Evolutionary conservation across 2,888 invertebrate species (phyloP), one percentile per base, ranked within the genome.

Genomic region (Portevinia maculata): DNA sequence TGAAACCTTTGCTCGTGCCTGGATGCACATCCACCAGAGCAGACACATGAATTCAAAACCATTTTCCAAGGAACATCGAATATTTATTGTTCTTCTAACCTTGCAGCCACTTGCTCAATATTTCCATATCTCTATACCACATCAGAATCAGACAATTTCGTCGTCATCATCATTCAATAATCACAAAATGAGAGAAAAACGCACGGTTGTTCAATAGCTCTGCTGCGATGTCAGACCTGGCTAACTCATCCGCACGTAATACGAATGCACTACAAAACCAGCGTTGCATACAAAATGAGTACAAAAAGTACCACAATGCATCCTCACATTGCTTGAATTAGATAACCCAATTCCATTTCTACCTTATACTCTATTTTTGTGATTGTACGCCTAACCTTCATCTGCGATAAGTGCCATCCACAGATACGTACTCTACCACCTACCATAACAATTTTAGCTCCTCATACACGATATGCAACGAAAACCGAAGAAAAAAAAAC

Each of bases 291-390:
- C 78, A 44, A 67, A 73, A 78, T 69, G 39, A 73, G 67, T 46
- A 30, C 7, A 28, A 48, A 60, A 39, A 59, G 13, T 44, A 60
- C 60, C 15, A 70, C 55, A 17, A 19, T 44, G 11, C 44, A 64
- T 65, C 71, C 78, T 73, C 71, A 69, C 55, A 73, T 73, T 83
- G 83, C 78, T 71, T 83, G 78, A 83, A 83, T 83, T 83, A 83
- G 83, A 83, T 83, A 83, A 83, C 83, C 83, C 71, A 78, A 76
- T 83, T 83, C 83, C 73, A 60, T 83, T 83, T 62, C 50, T 70
- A 70, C 70, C 81, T 71, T 71, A 24, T 28, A 57, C 67, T 71
- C 71, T 78, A 60, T 78, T 70, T 76, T 70, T 50, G 59, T 71
- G 52, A 17, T 46, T 74, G 67, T 62, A 41, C 52, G 83, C 37